Evolutionary conservation across 2,113 vertebrate genomes (phyloP), one percentile per base, ranked within the genome.

Genomic region (Conger conger): DNA sequence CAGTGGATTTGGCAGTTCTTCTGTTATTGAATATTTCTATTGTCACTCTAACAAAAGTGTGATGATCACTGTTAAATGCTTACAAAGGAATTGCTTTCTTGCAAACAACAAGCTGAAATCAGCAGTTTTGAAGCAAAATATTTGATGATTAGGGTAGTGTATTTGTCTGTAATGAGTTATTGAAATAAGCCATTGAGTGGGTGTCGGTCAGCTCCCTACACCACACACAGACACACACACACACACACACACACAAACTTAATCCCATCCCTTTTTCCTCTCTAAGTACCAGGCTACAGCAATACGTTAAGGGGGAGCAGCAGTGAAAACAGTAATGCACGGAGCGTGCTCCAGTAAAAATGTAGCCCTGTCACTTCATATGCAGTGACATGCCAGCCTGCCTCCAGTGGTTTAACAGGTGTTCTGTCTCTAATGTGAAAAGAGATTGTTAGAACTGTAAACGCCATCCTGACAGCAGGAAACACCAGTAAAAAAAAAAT

Each of bases 81-180:
- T 93, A 97, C 97, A 97, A 97, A 97, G 97, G 95, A 96, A 96
- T 95, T 81, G 96, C 97, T 95, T 94, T 92, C 93, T 91, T 96
- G 96, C 96, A 96, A 96, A 96, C 96, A 96, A 96, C 94, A 93
- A 95, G 95, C 95, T 95, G 95, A 94, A 94, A 96, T 97, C 96
- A 97, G 96, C 96, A 96, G 93, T 91, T 91, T 93, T 89, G 89
- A 92, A 93, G 95, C 92, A 94, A 95, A 94, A 95, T 94, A 89
- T 96, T 95, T 96, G 96, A 96, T 96, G 95, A 97, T 95, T 95
- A 94, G 94, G 94, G 94, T 92, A 93, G 94, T 93, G 92, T 93
- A 88, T 95, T 94, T 92, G 91, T 94, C 90, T 90, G 94, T 93
- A 95, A 96, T 94, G 93, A 95, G 91, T 86, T 89, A 86, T 83